Evolutionary conservation across 2,797 vertebrate genomes (phyloP).

Genomic region (Manis pentadactyla): DNA sequence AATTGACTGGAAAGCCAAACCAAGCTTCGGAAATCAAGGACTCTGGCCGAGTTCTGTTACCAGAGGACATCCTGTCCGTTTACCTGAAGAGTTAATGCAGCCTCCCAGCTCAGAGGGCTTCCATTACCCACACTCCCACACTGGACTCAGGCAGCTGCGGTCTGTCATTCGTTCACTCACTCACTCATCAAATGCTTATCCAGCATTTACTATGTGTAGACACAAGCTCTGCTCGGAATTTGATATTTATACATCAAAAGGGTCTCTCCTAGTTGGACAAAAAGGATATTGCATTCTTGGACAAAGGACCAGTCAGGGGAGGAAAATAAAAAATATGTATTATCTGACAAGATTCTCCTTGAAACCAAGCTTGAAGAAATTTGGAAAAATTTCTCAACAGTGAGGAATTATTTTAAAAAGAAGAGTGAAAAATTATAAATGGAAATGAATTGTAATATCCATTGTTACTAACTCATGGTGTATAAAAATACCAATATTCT

Average conservation of each 20-base stretch:
- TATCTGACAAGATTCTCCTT: background rate
- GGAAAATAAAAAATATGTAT: background rate
- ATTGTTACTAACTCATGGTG: background rate
- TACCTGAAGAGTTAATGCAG: background rate
- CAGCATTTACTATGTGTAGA: background rate
- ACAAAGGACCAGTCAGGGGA: background rate
- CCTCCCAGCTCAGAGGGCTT: background rate
- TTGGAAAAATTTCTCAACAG: conserved; percentile 4
- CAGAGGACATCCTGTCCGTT: background rate
- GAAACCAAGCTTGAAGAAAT: conserved; percentile 32
- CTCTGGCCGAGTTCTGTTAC: background rate
- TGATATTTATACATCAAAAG: background rate
- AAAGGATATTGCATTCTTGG: background rate
- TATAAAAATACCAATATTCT: background rate
- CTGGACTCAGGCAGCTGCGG: background rate
- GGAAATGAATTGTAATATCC: background rate
- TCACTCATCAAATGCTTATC: background rate
- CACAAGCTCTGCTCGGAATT: background rate
- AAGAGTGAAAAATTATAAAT: background rate
- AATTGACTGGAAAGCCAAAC: background rate
- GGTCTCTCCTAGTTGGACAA: background rate
- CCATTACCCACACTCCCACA: background rate
- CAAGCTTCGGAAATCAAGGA: background rate
- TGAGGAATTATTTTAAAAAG: background rate
- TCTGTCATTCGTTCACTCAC: background rate